Conservation (phyloP, 2,888 invertebrate species). For the Cataglyphis albicans region DNA sequence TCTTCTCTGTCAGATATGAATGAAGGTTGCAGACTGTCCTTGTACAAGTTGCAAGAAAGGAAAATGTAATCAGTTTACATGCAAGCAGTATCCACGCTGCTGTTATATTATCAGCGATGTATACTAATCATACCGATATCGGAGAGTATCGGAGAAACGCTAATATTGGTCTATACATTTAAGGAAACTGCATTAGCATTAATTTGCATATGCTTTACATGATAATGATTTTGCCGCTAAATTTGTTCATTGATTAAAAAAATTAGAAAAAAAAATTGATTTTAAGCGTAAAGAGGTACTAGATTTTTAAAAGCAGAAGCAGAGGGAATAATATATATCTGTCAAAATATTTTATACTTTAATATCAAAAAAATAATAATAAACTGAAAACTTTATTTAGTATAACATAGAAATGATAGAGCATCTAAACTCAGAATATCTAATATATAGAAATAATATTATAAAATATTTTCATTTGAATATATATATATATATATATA, state of each 20-base stretch:
- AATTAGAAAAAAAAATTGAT: neutral
- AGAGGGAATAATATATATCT: neutral
- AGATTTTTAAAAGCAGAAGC: neutral
- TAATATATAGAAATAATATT: neutral
- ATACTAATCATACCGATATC: constrained; percentile 12
- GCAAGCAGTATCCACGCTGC: neutral
- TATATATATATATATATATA: too few relatives aligned
- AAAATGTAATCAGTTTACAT: constrained; percentile 6
- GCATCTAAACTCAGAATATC: neutral
- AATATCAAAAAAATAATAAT: neutral
- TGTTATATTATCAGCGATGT: neutral
- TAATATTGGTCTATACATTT: constrained; percentile 5
- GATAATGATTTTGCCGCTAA: neutral
- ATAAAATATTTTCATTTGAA: neutral
- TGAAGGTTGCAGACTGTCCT: neutral
- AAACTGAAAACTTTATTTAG: neutral
- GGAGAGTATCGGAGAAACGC: neutral
- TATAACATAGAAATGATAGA: neutral
- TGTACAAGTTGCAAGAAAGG: neutral
- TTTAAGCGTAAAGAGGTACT: neutral
- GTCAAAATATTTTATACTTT: neutral
- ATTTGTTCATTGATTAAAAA: neutral
- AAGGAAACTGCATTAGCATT: constrained; percentile 10
- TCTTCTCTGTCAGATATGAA: neutral
- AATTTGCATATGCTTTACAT: neutral